Evolutionary conservation across 2,797 vertebrate species (phyloP).

Genomic region (Glossophaga mutica): DNA sequence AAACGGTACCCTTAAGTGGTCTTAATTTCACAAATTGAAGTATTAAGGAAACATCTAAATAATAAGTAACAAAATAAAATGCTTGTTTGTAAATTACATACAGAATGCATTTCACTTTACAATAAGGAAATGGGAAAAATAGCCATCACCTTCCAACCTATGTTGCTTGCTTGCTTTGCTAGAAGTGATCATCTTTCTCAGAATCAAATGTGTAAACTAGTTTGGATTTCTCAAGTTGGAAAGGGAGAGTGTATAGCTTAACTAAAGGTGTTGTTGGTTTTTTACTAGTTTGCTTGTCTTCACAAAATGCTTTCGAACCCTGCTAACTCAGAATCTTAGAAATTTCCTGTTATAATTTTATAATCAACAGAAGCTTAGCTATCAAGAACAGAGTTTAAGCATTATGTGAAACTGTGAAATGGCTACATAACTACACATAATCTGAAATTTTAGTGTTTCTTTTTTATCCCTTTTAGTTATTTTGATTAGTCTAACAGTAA

Average conservation of each 20-base stretch:
- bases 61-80: conserved; percentile 86
- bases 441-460: conserved; percentile 78
- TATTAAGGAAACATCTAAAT: conserved; percentile 83
- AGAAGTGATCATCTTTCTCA: conserved; percentile 76
- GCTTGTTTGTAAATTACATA: conserved; percentile 85
- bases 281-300: conserved; percentile 74
- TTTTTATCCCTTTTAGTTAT: conserved; percentile 76
- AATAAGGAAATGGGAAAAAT: conserved; percentile 69
- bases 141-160: conserved; percentile 63
- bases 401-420: conserved; percentile 77
- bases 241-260: conserved; percentile 78
- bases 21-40: conserved; percentile 81
- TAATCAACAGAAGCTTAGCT: conserved; percentile 67
- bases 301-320: conserved; percentile 76
- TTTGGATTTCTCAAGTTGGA: conserved; percentile 83
- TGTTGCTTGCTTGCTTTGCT: conserved; percentile 68
- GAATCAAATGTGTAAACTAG: conserved; percentile 77
- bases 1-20: conserved; percentile 82
- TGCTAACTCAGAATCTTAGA: conserved; percentile 78
- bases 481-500: conserved; percentile 78
- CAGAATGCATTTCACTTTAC: conserved; percentile 81
- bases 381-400: conserved; percentile 75
- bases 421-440: conserved; percentile 75
- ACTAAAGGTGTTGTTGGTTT: conserved; percentile 75
- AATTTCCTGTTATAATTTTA: conserved; percentile 77